phyloP scores from a whole-genome alignment of 2,888 invertebrate genomes.

The Spodoptera littoralis region DNA sequence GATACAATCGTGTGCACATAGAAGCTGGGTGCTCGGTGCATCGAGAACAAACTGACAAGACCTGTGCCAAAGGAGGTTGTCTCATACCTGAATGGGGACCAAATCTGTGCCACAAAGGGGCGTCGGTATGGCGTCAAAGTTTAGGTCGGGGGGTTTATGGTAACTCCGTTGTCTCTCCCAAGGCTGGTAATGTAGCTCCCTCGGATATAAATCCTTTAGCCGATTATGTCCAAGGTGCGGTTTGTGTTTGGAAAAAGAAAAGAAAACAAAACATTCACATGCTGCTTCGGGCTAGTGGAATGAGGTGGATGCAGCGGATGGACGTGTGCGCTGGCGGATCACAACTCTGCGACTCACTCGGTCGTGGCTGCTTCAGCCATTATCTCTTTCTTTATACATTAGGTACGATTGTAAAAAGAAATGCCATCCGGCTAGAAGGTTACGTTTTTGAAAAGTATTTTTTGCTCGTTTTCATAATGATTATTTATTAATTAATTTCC shows the following conservation, averaged over 20 bases:
- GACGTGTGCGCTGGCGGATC: constrained; percentile 70
- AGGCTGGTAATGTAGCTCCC: constrained; percentile 90
- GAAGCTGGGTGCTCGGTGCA: constrained; percentile 84
- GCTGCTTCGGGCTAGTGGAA: constrained; percentile 86
- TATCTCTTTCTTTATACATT: background rate
- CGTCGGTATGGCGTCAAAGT: constrained; percentile 85
- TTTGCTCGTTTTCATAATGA: constrained; percentile 7
- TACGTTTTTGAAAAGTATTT: constrained; percentile 11
- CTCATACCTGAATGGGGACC: constrained; percentile 88
- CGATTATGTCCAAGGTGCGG: constrained; percentile 87
- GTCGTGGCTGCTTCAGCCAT: constrained; percentile 2
- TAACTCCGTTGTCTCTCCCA: constrained; percentile 91
- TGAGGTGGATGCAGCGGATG: constrained; percentile 83
- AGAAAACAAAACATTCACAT: constrained; percentile 89
- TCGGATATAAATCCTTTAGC: constrained; percentile 88
- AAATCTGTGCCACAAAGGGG: constrained; percentile 86
- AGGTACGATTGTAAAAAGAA: background rate
- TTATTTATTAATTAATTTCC: constrained; percentile 4
- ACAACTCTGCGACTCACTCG: constrained; percentile 74
- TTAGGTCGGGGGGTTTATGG: constrained; percentile 88
- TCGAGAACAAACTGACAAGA: constrained; percentile 75
- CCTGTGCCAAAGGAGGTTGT: constrained; percentile 79
- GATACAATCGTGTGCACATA: constrained; percentile 77
- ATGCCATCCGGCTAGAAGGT: constrained; percentile 39
- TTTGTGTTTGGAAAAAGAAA: constrained; percentile 88